Evolutionary conservation across 2,113 vertebrate genomes (phyloP), one percentile per base, ranked within the genome.

Genomic region (Pionites leucogaster): DNA sequence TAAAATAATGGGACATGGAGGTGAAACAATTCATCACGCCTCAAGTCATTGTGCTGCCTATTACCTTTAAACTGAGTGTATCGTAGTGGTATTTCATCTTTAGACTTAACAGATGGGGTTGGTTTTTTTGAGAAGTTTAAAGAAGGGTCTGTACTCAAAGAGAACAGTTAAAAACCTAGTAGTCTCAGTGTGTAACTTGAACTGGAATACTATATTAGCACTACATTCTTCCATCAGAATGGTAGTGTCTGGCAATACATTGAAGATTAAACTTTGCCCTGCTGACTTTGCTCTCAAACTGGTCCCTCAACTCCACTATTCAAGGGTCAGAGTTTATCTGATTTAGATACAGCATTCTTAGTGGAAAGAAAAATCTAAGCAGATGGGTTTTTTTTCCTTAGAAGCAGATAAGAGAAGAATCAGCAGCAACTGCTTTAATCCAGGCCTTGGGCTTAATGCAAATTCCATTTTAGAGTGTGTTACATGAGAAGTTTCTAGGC

Each of bases 241-340:
- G 50, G 50, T 49, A 64, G 74, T 65, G 74, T 76, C 88, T 94
- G 63, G 92, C 86, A 82, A 57, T 37, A 46, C 62, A 67, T 85
- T 94, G 81, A 72, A 84, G 93, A 31, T 96, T 97, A 94, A 96
- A 97, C 95, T 96, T 97, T 96, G 96, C 93, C 92, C 95, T 94
- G 88, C 91, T 95, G 96, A 95, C 94, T 94, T 91, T 84, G 95
- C 70, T 95, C 94, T 87, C 59, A 91, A 31, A 89, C 83, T 63
- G 46, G 70, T 87, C 91, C 81, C 11, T 0, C 67, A 93, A 41
- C 37, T 88, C 49, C 47, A 23, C 72, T 69, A 70, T 77, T 94
- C 91, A 96, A 92, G 95, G 96, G 96, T 97, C 96, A 96, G 86
- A 96, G 96, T 97, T 96, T 97, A 97, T 97, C 93, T 97, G 96